Percentiles rank a stretch among this genome's conserved stretches.
Evolutionary conservation across 2,113 vertebrate species (phyloP).

Genomic region (Cathartes aura): DNA sequence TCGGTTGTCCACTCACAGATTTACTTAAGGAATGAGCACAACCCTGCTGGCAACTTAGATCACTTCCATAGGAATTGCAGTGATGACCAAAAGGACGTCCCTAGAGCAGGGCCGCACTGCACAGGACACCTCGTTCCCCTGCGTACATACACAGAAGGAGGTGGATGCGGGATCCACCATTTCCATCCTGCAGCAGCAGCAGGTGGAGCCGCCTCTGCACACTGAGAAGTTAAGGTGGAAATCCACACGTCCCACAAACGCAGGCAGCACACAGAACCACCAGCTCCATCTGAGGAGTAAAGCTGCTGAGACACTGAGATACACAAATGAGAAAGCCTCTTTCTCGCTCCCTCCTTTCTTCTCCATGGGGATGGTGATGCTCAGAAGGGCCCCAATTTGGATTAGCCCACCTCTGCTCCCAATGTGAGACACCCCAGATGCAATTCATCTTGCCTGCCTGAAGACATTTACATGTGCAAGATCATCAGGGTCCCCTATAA

Average conservation of each 20-base stretch:
- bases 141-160: rapidly evolving
- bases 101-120: background rate
- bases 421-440: background rate
- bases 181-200: background rate
- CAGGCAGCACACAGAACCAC: background rate
- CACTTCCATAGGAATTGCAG: background rate
- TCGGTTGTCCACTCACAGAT: rapidly evolving
- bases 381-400: background rate
- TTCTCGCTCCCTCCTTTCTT: background rate
- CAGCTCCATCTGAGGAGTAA: background rate
- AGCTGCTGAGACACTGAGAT: background rate
- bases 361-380: background rate
- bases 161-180: background rate
- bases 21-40: background rate
- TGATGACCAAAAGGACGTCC: background rate
- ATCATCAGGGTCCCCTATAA: background rate
- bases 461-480: background rate
- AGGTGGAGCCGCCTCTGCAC: background rate
- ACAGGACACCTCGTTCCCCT: background rate
- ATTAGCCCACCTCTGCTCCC: background rate
- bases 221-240: background rate
- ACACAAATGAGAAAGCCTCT: background rate
- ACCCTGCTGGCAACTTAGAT: background rate
- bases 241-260: background rate
- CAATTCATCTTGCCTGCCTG: background rate